Evolutionary conservation across 92 coral and sea anemone genomes (phyloP), one percentile per base, ranked within the genome.

Genomic region (Bergia sp.): DNA sequence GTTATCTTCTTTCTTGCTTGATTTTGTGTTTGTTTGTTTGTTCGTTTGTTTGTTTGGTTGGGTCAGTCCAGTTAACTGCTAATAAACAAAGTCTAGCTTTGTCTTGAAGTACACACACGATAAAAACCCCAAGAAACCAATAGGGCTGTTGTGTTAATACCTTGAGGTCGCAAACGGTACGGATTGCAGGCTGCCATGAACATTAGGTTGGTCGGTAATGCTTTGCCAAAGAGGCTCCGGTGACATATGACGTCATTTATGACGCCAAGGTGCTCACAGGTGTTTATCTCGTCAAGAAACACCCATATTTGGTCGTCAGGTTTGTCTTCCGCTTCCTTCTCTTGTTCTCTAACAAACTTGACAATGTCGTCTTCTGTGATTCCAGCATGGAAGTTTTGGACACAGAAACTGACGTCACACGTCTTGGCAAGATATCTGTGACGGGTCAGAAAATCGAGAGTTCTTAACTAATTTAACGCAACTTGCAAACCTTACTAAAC

Each of bases 181-280:
- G 96, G 96, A 73, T 94, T 94, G 85, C 96, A 94, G 43, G 96
- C 96, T 15, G 96, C 94, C 75, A 94, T 73, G 45, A 94, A 91
- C 18, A 94, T 93, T 16, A 94, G 76, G 74, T 94, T 94, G 6
- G 93, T 84, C 0, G 96, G 93, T 15, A 94, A 89, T 1, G 92
- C 89, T 29, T 15, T 65, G 71, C 96, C 96, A 72, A 82, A 83
- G 37, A 94, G 81, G 77, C 87, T 88, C 71, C 92, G 95, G 80
- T 95, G 98, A 82, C 98, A 95, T 77, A 95, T 93, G 88, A 95
- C 91, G 90, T 95, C 98, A 89, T 91, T 91, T 73, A 95, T 95
- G 38, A 88, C 80, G 39, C 98, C 98, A 23, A 95, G 91, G 85
- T 95, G 91, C 85, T 93, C 94, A 75, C 98, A 95, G 0, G 98